Conservation (phyloP, 2,113 vertebrate genomes). For the Apistogramma diplotaenia region DNA sequence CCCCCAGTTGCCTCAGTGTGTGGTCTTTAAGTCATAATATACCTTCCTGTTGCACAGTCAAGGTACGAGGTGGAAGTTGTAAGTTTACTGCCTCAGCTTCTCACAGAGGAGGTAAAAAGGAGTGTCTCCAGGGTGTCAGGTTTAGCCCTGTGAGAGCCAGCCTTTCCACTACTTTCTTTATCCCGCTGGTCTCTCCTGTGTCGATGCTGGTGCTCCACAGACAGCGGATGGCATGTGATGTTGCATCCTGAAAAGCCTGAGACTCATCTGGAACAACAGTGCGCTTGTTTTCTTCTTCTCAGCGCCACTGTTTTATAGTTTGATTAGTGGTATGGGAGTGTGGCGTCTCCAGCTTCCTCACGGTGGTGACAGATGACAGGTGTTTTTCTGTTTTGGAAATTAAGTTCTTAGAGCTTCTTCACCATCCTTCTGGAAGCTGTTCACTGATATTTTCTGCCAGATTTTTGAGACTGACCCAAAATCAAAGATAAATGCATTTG, state of each 20-base stretch:
- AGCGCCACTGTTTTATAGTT: not conserved
- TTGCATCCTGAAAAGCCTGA: not conserved
- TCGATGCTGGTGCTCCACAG: not conserved
- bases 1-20: not conserved
- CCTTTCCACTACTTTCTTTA: not conserved
- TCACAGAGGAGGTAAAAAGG: conserved; percentile 6
- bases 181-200: not conserved
- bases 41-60: not conserved
- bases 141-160: not conserved
- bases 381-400: not conserved
- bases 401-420: not conserved
- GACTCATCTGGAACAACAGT: not conserved
- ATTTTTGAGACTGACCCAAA: not conserved
- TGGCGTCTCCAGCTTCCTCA: not conserved
- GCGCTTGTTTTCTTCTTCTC: not conserved
- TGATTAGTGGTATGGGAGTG: not conserved
- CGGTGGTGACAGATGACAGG: not conserved
- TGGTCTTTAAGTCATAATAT: not conserved
- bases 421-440: not conserved
- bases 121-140: conserved; percentile 11
- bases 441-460: not conserved
- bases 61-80: not conserved
- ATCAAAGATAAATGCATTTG: not conserved
- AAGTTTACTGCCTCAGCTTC: not conserved
- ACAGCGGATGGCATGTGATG: not conserved